A percentile compares a stretch with the other conserved stretches of the same genome.
Evolutionary conservation across 2,797 vertebrate genomes (phyloP).

Genomic region (Aeoliscus strigatus): DNA sequence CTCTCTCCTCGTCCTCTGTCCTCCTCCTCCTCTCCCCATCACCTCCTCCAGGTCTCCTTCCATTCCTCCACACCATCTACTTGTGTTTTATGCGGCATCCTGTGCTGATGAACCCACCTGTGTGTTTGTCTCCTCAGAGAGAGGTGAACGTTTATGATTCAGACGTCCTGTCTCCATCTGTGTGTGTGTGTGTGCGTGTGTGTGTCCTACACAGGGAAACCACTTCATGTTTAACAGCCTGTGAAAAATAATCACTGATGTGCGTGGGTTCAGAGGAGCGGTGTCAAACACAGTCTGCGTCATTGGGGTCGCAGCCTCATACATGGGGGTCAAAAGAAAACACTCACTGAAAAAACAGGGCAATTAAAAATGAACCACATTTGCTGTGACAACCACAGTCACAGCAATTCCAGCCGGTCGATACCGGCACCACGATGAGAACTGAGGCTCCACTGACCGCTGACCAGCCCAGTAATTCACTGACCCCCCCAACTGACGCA

Average conservation of each 20-base stretch:
- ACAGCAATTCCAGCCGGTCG: conserved; percentile 46
- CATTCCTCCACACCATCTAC: conserved; percentile 52
- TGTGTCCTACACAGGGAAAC: conserved; percentile 15
- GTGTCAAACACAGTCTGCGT: conserved; percentile 74
- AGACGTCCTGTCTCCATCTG: not conserved
- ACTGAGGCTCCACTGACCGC: conserved; percentile 24
- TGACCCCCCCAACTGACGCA: conserved; percentile 12
- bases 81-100: no score
- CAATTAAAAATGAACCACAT: conserved; percentile 54
- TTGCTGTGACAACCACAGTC: no score
- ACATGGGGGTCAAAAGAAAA: conserved; percentile 68
- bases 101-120: conserved; percentile 48
- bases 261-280: conserved; percentile 56
- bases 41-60: conserved; percentile 29
- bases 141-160: not conserved
- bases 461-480: conserved; percentile 15
- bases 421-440: conserved; percentile 33
- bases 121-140: not conserved
- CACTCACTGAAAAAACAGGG: conserved; percentile 51
- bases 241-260: conserved; percentile 64
- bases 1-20: conserved; percentile 35
- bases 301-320: conserved; percentile 63
- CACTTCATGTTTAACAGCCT: conserved; percentile 46
- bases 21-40: conserved; percentile 32
- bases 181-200: conserved; percentile 20